Percentiles rank a stretch among this genome's conserved stretches.
Evolutionary conservation across 2,888 invertebrate species (phyloP).

Genomic region (Cantharis nigra): DNA sequence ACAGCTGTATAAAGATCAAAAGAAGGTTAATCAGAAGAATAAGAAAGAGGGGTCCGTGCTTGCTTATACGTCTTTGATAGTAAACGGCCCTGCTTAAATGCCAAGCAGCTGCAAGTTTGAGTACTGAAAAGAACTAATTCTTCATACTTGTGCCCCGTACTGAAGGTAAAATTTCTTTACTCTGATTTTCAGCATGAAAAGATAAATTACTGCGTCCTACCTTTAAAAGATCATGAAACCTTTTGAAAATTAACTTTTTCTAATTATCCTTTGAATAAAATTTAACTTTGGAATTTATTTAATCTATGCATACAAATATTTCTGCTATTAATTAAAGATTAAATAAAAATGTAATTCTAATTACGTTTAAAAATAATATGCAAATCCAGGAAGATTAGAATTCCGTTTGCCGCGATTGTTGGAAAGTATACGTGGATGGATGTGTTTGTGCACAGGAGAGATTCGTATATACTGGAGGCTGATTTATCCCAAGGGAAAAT

Average conservation of each 20-base stretch:
- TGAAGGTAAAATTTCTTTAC: constrained; percentile 20
- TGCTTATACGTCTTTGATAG: constrained; percentile 28
- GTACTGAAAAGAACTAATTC: constrained; percentile 31
- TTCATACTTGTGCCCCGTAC: constrained; percentile 18
- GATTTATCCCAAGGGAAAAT: constrained; percentile 29
- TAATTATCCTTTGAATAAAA: not conserved
- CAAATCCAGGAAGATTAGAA: not conserved
- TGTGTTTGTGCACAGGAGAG: constrained; percentile 5
- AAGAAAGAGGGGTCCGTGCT: constrained; percentile 27
- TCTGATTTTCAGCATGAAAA: constrained; percentile 14
- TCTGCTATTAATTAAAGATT: not conserved
- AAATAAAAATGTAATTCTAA: not conserved
- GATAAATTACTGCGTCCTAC: constrained; percentile 19
- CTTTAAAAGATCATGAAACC: constrained; percentile 13
- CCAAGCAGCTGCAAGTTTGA: constrained; percentile 25
- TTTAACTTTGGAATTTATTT: not conserved
- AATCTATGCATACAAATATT: not conserved
- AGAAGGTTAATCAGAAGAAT: constrained; percentile 32
- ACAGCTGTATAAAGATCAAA: constrained; percentile 31
- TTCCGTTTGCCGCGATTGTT: constrained; percentile 5
- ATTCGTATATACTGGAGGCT: constrained; percentile 4
- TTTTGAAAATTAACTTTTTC: constrained; percentile 10
- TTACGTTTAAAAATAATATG: not conserved
- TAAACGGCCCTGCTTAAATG: constrained; percentile 22
- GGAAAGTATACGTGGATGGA: not conserved